Evolutionary conservation across 2,113 vertebrate species (phyloP).

Genomic region (Thermophis baileyi): DNA sequence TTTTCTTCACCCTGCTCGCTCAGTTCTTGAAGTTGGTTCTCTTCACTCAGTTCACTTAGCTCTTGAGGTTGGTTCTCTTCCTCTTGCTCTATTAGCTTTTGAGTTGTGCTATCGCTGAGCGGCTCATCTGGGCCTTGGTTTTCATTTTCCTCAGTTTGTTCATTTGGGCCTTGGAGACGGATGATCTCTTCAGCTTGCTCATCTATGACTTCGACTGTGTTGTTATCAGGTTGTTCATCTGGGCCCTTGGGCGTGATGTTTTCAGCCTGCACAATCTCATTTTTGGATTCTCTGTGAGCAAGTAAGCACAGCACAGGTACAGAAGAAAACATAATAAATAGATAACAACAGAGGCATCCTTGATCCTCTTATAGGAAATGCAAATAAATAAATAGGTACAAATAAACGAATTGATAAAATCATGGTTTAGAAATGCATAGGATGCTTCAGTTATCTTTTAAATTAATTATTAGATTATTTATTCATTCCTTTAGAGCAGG

Average conservation of each 20-base stretch:
- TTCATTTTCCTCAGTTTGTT: neutral
- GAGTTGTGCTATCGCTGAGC: no score
- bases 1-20: rapidly evolving
- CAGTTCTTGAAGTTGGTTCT: neutral
- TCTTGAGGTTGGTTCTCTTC: neutral
- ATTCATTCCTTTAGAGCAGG: neutral
- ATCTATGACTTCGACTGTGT: neutral
- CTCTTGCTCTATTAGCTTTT: neutral
- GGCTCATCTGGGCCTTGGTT: neutral
- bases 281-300: neutral
- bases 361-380: neutral
- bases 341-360: neutral
- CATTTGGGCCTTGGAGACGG: neutral
- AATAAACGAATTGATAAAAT: neutral
- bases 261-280: neutral
- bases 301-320: neutral
- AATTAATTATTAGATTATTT: neutral
- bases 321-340: neutral
- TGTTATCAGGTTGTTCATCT: neutral
- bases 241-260: neutral
- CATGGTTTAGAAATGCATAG: neutral
- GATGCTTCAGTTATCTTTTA: neutral
- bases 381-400: neutral
- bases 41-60: neutral
- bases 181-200: neutral